Base-by-base conservation (phyloP, 2,888 invertebrate species). In the Mimas tiliae region DNA sequence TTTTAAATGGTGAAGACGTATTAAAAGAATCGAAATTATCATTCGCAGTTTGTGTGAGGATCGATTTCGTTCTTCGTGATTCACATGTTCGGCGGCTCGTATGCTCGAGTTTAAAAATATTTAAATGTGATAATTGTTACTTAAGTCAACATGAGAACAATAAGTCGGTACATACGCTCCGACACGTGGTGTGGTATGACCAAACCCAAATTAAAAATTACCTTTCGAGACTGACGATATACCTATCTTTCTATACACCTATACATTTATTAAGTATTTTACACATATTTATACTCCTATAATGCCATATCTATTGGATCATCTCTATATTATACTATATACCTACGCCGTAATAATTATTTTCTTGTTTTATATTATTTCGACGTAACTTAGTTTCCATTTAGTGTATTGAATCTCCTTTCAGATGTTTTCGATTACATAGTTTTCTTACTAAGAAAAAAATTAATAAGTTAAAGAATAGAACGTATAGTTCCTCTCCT, bases 221-320 rank as follows among this genome's bases (percentile, higher is more conserved):
- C 72, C 74, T 76, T 67, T 79, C 78, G 80, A 89, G 90, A 90
- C 90, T 90, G 90, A 89, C 81, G 80, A 83, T 85, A 81, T 84
- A 83, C 78, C 80, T 74, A 83, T 82, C 72, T 74, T 78, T 71
- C 69, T 70, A 67, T 71, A 71, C 72, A 69, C 67, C 70, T 73
- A 72, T 77, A 78, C 65, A 70, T 72, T 72, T 68, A 68, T 74
- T 72, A 64, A 53, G 52, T 53, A 45, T 47, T 42, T 50, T 58
- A 69, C 27, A 16, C 11, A 66, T 62, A 47, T 62, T 68, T 67
- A 66, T 52, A 55, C 64, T 68, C 67, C 45, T 55, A 16, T 27
- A n/a, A 42, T 45, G 16, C 71, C 70, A 72, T 78, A 76, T 76
- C 72, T 65, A 69, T 72, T 73, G 73, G 73, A 75, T 74, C 73